These are phyloP conservation scores for Podarcis siculus DNA, from an alignment of 2,797 vertebrate genomes.

Conservation along the genomic window DNA sequence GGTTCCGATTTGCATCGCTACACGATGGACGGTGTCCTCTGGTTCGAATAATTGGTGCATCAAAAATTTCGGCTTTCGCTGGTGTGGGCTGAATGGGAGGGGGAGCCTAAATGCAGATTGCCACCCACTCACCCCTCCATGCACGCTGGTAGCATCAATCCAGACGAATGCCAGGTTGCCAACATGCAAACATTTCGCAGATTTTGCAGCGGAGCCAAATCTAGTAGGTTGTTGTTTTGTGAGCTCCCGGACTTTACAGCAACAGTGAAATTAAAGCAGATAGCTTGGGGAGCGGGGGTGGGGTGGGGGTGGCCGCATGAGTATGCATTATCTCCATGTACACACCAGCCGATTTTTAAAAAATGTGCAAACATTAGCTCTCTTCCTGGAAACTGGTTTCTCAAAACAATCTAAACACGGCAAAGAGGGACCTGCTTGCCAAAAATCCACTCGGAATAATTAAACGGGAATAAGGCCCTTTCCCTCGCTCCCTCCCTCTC, in stretches of 20 bases:
- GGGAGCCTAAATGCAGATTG: background rate
- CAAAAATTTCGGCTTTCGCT: background rate
- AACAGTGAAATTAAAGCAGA: conserved; percentile 11
- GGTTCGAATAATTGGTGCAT: too few relatives aligned
- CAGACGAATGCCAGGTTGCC: background rate
- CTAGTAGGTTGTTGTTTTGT: conserved; percentile 7
- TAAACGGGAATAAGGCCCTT: conserved; percentile 44
- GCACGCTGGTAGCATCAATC: background rate
- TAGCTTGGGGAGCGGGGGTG: background rate
- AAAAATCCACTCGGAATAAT: conserved; percentile 60
- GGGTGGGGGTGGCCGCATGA: background rate
- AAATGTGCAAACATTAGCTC: conserved; percentile 63
- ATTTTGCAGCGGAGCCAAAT: background rate
- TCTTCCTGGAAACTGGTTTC: conserved; percentile 56
- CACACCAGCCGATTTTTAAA: conserved; percentile 29
- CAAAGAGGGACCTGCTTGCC: conserved; percentile 64
- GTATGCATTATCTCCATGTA: conserved; percentile 9
- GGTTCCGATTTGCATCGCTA: too few relatives aligned
- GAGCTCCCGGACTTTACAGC: conserved; percentile 5
- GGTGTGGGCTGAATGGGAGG: background rate
- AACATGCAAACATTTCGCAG: background rate
- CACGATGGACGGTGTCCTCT: too few relatives aligned
- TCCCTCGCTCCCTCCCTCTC: background rate
- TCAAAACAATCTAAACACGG: conserved; percentile 53
- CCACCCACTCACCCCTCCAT: too few relatives aligned